phyloP scores from a whole-genome alignment of 2,888 invertebrate genomes.

The Ditula angustiorana region DNA sequence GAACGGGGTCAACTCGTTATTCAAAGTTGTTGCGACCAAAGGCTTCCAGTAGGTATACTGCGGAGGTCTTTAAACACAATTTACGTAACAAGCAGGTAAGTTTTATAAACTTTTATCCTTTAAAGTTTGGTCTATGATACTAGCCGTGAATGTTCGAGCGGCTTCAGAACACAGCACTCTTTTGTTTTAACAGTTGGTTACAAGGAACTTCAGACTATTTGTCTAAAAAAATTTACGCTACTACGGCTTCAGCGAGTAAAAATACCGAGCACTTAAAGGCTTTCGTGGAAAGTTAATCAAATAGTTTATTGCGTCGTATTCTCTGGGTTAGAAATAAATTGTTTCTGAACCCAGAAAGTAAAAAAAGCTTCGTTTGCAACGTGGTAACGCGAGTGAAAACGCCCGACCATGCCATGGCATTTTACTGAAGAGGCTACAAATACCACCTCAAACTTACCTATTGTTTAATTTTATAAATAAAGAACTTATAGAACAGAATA shows the following conservation, averaged over 20 bases:
- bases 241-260: background rate
- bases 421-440: too few relatives aligned
- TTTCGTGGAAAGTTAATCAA: background rate
- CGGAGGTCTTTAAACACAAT: constrained; percentile 35
- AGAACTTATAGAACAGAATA: too few relatives aligned
- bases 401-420: too few relatives aligned
- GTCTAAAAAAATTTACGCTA: background rate
- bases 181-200: constrained; percentile 22
- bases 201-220: constrained; percentile 1
- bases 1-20: constrained; percentile 39
- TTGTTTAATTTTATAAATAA: too few relatives aligned
- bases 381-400: background rate
- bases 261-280: constrained; percentile 8
- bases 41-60: constrained; percentile 32
- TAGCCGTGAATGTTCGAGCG: constrained; percentile 1
- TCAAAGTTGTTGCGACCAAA: constrained; percentile 33
- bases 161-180: constrained; percentile 12
- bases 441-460: too few relatives aligned
- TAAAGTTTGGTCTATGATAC: constrained; percentile 30
- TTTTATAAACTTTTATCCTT: constrained; percentile 34
- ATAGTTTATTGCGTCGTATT: background rate
- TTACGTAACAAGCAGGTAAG: constrained; percentile 29
- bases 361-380: background rate
- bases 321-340: background rate
- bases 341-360: background rate